Conservation (phyloP, 2,888 invertebrate species). For the Helicoverpa assulta region DNA sequence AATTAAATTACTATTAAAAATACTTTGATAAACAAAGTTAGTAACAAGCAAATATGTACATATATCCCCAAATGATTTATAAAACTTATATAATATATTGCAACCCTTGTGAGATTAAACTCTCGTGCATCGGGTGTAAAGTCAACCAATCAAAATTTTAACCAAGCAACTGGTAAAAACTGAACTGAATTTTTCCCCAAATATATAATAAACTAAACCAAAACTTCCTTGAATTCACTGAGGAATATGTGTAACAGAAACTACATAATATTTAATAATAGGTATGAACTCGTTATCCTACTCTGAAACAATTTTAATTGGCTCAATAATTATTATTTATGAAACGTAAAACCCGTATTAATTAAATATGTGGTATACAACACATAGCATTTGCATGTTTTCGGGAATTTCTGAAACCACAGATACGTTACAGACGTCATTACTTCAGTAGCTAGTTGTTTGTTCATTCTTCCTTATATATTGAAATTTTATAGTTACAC, state of each 20-base stretch:
- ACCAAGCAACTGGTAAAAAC: constrained; percentile 23
- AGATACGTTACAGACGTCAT: constrained; percentile 38
- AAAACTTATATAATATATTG: constrained; percentile 3
- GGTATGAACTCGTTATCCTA: neutral
- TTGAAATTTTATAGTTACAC: neutral
- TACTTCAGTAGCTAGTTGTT: constrained; percentile 3
- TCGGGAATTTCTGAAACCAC: constrained; percentile 58
- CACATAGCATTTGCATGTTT: constrained; percentile 40
- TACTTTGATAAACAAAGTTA: neutral
- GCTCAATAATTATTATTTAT: constrained; percentile 24
- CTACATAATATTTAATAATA: neutral
- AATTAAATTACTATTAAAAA: neutral
- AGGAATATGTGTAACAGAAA: neutral
- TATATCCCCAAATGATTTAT: neutral
- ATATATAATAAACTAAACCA: neutral
- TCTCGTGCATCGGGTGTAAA: constrained; percentile 6
- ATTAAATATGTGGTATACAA: constrained; percentile 46
- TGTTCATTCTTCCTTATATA: constrained; percentile 34
- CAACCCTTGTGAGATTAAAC: constrained; percentile 18
- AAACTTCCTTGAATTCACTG: neutral
- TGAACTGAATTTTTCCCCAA: constrained; percentile 6
- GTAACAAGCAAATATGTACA: neutral
- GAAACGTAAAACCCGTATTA: constrained; percentile 54
- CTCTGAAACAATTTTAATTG: constrained; percentile 55
- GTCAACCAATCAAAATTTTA: neutral